Conservation (phyloP, 1,140 invertebrate genomes). For the Kradibia gibbosae region DNA sequence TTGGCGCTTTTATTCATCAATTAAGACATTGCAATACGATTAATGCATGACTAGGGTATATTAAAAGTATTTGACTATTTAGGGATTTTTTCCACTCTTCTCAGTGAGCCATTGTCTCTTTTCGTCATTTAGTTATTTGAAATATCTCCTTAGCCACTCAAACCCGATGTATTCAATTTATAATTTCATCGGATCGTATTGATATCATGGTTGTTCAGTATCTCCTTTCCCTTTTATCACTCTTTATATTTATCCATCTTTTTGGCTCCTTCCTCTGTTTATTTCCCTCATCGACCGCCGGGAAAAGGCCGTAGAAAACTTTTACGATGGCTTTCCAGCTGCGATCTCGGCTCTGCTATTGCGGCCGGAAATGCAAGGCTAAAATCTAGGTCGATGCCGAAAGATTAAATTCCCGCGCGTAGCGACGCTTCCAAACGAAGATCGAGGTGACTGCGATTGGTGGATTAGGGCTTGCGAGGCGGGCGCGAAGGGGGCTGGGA, state of each 20-base stretch:
- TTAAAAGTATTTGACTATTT: too few species aligned
- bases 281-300: not conserved
- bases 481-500: too few species aligned
- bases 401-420: conserved; percentile 45
- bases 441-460: too few species aligned
- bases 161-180: too few species aligned
- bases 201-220: too few species aligned
- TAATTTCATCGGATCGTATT: too few species aligned
- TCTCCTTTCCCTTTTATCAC: conserved; percentile 15
- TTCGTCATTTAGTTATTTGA: too few species aligned
- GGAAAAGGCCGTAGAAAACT: conserved; percentile 15
- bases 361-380: not conserved
- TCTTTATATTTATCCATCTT: conserved; percentile 3
- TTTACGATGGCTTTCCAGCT: conserved; percentile 9
- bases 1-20: not conserved
- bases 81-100: not conserved
- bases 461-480: too few species aligned
- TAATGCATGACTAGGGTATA: too few species aligned
- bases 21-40: not conserved
- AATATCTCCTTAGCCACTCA: too few species aligned
- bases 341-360: not conserved
- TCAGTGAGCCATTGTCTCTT: too few species aligned
- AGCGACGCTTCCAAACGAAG: not conserved
- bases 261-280: not conserved
- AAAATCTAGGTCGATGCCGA: conserved; percentile 45